These are phyloP conservation scores for Enhydra lutris DNA, from an alignment of 2,113 vertebrate genomes.

Conservation along the genomic window DNA sequence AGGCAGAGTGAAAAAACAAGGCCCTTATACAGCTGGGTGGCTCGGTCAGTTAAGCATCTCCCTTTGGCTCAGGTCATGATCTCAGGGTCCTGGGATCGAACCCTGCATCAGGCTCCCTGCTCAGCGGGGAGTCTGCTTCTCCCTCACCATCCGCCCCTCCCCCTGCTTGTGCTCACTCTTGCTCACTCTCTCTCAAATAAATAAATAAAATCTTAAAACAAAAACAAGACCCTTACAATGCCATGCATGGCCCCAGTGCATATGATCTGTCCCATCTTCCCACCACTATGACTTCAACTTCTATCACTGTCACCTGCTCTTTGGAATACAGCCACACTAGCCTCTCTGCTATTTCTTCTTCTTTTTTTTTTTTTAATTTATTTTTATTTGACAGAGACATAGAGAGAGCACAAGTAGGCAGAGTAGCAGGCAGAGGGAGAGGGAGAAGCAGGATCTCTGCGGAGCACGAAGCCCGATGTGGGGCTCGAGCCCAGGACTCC, in stretches of 20 bases:
- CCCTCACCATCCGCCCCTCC: not conserved
- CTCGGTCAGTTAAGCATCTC: not conserved
- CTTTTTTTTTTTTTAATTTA: no score
- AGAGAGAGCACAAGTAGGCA: no score
- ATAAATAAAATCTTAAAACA: not conserved
- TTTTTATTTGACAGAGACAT: no score
- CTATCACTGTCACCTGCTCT: not conserved
- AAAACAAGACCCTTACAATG: not conserved
- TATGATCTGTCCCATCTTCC: not conserved
- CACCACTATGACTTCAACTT: fast-evolving
- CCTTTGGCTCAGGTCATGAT: not conserved
- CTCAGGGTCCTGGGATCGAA: not conserved
- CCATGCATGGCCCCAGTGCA: fast-evolving
- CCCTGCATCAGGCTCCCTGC: no score
- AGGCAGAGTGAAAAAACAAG: not conserved
- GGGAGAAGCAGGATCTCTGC: no score
- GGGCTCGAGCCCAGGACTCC: no score
- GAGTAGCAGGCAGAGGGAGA: no score
- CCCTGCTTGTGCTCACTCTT: not conserved
- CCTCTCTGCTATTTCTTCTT: not conserved
- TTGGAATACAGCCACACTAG: not conserved
- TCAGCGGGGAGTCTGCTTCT: not conserved
- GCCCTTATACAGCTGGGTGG: not conserved
- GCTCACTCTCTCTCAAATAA: no score
- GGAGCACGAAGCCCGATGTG: no score